Evolutionary conservation across 2,797 vertebrate species (phyloP).

Genomic region (Psittacula echo): DNA sequence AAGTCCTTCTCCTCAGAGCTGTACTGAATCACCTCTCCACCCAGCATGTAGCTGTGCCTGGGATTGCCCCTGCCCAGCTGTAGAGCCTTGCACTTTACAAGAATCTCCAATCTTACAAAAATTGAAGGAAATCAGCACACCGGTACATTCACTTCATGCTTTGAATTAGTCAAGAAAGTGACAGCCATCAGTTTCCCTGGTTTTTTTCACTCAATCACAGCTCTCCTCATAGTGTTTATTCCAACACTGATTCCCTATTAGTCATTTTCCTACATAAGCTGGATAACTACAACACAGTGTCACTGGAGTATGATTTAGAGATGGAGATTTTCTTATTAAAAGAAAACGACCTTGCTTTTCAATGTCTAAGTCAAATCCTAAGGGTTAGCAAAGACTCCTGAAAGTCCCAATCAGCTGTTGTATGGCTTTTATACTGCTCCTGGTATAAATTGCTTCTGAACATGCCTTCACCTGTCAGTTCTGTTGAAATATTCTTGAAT

Average conservation of each 20-base stretch:
- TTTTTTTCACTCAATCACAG: background rate
- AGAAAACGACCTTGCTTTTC: background rate
- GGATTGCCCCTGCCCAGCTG: background rate
- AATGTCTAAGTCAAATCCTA: background rate
- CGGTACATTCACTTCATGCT: background rate
- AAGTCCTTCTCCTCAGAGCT: background rate
- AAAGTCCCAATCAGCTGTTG: background rate
- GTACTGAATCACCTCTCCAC: background rate
- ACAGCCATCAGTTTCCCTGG: background rate
- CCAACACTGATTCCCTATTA: background rate
- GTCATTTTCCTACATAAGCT: background rate
- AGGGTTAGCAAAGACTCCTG: background rate
- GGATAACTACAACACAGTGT: background rate
- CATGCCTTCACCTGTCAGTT: constrained; percentile 56
- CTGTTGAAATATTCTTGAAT: constrained; percentile 41
- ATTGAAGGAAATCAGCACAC: background rate
- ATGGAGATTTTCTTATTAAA: background rate
- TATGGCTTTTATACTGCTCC: constrained; percentile 1
- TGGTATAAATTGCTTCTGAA: constrained; percentile 35
- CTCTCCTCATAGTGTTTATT: background rate
- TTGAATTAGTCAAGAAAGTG: background rate
- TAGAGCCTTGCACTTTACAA: background rate
- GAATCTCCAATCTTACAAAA: background rate
- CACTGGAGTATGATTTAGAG: constrained; percentile 1
- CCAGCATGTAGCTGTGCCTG: background rate